Evolutionary conservation across 2,797 vertebrate genomes (phyloP).

Genomic region (Karalla daura): DNA sequence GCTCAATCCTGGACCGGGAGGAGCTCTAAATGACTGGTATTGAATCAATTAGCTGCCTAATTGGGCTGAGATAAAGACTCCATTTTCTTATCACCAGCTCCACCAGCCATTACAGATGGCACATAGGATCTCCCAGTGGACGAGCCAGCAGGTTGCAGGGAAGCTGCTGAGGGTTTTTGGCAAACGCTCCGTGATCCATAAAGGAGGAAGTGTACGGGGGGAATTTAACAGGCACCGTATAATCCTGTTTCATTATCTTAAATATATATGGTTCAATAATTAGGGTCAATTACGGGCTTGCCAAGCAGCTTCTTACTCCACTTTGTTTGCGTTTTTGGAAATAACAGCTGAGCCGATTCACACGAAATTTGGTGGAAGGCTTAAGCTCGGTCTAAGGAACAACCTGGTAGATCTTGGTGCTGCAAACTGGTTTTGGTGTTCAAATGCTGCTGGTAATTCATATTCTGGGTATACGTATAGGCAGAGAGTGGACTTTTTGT

Average conservation of each 20-base stretch:
- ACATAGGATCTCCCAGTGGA: slow-evolving; percentile 55
- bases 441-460: too few species aligned
- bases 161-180: slow-evolving; percentile 29
- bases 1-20: slow-evolving; percentile 59
- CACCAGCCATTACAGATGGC: slow-evolving; percentile 64
- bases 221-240: neutral
- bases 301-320: too few species aligned
- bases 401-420: too few species aligned
- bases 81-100: slow-evolving; percentile 69
- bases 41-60: slow-evolving; percentile 79
- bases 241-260: neutral
- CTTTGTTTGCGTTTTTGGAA: too few species aligned
- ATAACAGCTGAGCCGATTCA: too few species aligned
- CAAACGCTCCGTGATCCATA: neutral
- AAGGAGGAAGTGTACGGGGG: neutral
- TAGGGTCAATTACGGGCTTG: too few species aligned
- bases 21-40: slow-evolving; percentile 66
- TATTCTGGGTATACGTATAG: too few species aligned
- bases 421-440: too few species aligned
- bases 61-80: slow-evolving; percentile 76
- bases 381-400: too few species aligned
- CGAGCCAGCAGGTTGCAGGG: slow-evolving; percentile 40
- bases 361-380: too few species aligned
- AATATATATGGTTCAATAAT: neutral
- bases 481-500: too few species aligned